Base-by-base conservation (phyloP, 2,113 vertebrate species). In the Pterocles gutturalis region DNA sequence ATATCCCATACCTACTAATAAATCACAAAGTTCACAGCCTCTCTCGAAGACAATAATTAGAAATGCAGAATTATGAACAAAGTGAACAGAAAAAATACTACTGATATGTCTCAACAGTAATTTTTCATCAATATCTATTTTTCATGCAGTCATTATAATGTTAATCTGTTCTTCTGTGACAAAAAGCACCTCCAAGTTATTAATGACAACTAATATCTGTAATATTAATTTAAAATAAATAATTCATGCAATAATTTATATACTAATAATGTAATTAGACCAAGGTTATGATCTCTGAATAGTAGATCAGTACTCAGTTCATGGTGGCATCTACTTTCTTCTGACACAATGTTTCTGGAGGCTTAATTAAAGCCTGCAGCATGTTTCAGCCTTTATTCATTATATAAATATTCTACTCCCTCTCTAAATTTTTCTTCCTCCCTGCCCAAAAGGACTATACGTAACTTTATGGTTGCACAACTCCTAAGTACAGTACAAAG, bases 191-290 rank as follows among this genome's bases (percentile, higher is more conserved):
- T 77, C 62, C 69, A 87, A 62, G 54, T 89, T 97, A 94, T 87
- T 94, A 97, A 94, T 93, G 82, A 80, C 55, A 69, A 91, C 70
- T 92, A 84, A 91, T 95, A 82, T 26, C 64, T 85, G 78, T 80
- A 82, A 79, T 93, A 95, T 84, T 82, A 93, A 97, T 97, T 96
- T 86, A 79, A 89, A 93, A 88, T 95, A 95, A 95, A 94, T 96
- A 94, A 96, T 94, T 89, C 31, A 97, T 48, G 36, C 53, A 83
- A 86, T 86, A 96, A 96, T 94, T 89, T 81, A 95, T 96, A 86
- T 88, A 96, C 84, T 97, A 97, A 96, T 97, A 96, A 89, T 92
- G 83, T 95, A 91, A 94, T 96, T 96, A 92, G 86, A 89, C 71
- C 71, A 92, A 94, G 96, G 96, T 96, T 97, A 92, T 87, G 96